These are phyloP conservation scores for Bufo gargarizans DNA, from an alignment of 2,113 vertebrate genomes.

Conservation along the genomic window DNA sequence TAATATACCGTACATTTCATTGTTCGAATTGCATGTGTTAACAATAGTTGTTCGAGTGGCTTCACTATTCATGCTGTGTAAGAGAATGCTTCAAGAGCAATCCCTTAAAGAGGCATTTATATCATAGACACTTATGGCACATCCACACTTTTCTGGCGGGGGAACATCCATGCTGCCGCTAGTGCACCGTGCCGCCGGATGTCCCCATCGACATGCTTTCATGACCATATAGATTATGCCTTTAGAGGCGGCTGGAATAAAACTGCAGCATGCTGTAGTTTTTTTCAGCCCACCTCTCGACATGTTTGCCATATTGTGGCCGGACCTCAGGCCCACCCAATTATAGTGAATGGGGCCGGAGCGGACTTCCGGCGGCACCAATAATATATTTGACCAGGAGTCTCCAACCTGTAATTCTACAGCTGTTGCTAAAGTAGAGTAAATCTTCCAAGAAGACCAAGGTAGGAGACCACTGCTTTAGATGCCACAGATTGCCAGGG, in stretches of 20 bases:
- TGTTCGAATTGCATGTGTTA: background rate
- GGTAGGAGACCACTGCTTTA: background rate
- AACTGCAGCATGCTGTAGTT: no score
- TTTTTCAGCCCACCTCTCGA: no score
- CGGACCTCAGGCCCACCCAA: no score
- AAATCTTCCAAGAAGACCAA: no score
- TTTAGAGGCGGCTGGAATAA: background rate
- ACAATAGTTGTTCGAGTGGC: background rate
- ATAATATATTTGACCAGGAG: background rate
- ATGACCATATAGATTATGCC: constrained; percentile 14
- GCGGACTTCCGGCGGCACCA: background rate
- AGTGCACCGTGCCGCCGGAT: no score
- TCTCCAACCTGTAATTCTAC: background rate
- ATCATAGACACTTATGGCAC: no score
- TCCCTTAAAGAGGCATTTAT: background rate
- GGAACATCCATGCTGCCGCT: no score
- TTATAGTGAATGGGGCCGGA: no score
- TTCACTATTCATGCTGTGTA: background rate
- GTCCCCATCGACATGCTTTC: constrained; percentile 45
- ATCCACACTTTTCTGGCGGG: no score
- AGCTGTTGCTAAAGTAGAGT: background rate
- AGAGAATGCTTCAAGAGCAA: background rate
- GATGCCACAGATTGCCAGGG: background rate
- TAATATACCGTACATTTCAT: background rate
- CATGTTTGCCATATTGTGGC: no score